Conservation (phyloP, 1,140 invertebrate species). For the Diorhabda carinulata region DNA sequence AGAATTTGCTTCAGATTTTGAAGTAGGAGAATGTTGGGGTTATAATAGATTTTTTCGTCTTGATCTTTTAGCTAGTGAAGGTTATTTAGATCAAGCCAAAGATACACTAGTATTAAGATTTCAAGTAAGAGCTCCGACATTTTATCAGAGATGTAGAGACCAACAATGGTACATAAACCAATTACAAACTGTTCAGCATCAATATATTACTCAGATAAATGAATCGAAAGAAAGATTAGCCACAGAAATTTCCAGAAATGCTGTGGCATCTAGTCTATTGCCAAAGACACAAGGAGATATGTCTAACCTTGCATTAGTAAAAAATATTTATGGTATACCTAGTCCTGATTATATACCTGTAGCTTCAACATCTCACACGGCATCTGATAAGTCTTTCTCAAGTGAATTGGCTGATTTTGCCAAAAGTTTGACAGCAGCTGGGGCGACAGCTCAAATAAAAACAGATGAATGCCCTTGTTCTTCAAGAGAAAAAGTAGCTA, state of each 20-base stretch:
- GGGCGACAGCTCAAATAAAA: constrained; percentile 4
- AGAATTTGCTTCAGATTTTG: constrained; percentile 92
- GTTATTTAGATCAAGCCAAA: constrained; percentile 73
- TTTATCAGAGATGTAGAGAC: constrained; percentile 88
- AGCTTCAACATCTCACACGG: constrained; percentile 29
- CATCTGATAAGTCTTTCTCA: constrained; percentile 32
- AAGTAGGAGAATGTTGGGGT: constrained; percentile 96
- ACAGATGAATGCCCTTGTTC: constrained; percentile 14
- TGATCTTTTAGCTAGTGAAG: constrained; percentile 85
- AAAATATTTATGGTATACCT: constrained; percentile 35
- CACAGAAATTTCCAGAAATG: constrained; percentile 68
- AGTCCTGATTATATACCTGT: background rate
- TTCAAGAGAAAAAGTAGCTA: constrained; percentile 7
- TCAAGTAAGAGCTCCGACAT: constrained; percentile 89
- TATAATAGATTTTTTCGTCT: constrained; percentile 92
- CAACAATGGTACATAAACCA: constrained; percentile 93
- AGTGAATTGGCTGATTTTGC: constrained; percentile 18
- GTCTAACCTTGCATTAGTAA: constrained; percentile 30
- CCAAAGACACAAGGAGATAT: constrained; percentile 36
- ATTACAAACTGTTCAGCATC: constrained; percentile 73
- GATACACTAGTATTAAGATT: constrained; percentile 78
- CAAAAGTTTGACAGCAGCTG: background rate
- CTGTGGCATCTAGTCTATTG: constrained; percentile 52
- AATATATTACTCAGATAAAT: constrained; percentile 76
- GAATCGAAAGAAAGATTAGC: constrained; percentile 78